Evolutionary conservation across 2,113 vertebrate genomes (phyloP), one percentile per base, ranked within the genome.

Genomic region (Sturnira hondurensis): DNA sequence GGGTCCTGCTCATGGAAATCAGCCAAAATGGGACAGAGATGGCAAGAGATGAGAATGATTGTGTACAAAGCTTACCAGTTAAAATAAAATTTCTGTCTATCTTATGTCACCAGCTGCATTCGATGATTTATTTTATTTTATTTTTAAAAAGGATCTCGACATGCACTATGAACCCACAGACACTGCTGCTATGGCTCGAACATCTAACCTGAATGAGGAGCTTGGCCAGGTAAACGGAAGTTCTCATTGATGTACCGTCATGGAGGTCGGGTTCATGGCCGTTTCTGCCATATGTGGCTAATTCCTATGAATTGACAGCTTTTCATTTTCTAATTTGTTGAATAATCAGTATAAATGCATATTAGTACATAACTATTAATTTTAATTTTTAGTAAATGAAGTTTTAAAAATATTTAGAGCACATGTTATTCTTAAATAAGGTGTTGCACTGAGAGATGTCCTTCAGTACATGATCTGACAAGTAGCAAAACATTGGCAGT

Each of bases 131-230:
- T 89, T 70, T 58, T 41, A 5, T 36, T 77, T 38, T 50, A n/a
- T 71, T 88, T 73, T 52, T 63, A 47, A 89, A 56, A 94, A 99
- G 99, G 99, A 99, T 97, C 98, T 99, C 19, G 99, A 99, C 92
- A 99, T 99, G 99, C 98, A 98, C 63, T 99, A 99, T 68, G 99
- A 99, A 97, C 99, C 98, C 91, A 99, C 99, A 0, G 99, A 99
- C 98, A 99, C 99, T 65, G 98, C 99, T 82, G 99, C 99, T 0
- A 99, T 99, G 99, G 99, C 99, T 95, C 99, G 99, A 74, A 99
- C 99, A 19, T 99, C 99, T 76, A 99, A 99, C 97, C 99, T 99
- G 77, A 99, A 99, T 95, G 99, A 99, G 98, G 99, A 99, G 92
- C 98, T 99, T 80, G 99, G 99, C 92, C 99, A 99, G 99, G 99